Evolutionary conservation across 1,140 invertebrate genomes (phyloP), one percentile per base, ranked within the genome.

Genomic region (Scaptomyza montana): DNA sequence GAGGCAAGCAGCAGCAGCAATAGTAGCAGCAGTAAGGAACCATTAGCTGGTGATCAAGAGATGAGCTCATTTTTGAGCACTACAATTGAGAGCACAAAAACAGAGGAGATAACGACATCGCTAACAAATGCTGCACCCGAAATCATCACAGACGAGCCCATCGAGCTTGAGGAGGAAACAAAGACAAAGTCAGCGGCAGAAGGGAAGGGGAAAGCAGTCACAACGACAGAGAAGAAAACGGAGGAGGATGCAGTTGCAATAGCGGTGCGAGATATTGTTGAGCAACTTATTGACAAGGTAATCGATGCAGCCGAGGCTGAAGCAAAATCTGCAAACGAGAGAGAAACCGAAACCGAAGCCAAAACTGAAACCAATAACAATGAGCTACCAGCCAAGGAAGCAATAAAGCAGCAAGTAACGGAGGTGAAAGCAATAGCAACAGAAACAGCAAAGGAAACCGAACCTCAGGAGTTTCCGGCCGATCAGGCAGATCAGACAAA

Each of bases 281-380:
- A 91, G 73, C 77, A 90, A 57, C 61, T 91, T 4, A 91, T 91
- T 28, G 90, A 90, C 36, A 78, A 89, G 66, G 84, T 89, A 21
- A 89, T 89, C 25, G 86, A 89, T 59, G 86, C 82, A 36, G 72
- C 87, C 45, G 76, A 85, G 51, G 60, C 77, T 19, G 79, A 80
- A 21, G 33, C 69, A 19, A 61, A 60, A n/a, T 6, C 45, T 5
- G 6, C 47, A 10, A 47, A 19, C 13, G n/a, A 8, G 1, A 43
- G 10, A 5, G 54, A 41, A 25, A 12, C 8, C 5, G 62, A 39
- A 9, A 7, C 19, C 16, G 19, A 53, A 19, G 36, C 16, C 21
- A 28, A 41, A 69, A 80, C 70, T n/a, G 90, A 91, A 53, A 81
- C 76, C 13, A 91, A 91, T 30, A 90, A 89, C 49, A 91, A 90